These are phyloP conservation scores for Tenebrosternarchus preto DNA, from an alignment of 2,113 vertebrate genomes.

Conservation along the genomic window DNA sequence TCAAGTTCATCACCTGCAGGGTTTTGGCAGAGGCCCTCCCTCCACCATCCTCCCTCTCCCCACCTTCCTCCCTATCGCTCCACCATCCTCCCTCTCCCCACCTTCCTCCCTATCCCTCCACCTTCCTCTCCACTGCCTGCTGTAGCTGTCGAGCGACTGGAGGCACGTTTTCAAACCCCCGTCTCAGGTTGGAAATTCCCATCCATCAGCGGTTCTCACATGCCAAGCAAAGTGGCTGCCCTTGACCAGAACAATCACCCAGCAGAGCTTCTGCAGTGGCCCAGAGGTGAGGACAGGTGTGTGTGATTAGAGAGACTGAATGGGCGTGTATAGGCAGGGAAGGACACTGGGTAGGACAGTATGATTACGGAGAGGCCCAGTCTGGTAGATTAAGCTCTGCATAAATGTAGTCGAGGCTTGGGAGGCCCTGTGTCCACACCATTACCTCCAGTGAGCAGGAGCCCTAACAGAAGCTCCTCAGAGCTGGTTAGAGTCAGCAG, in stretches of 20 bases:
- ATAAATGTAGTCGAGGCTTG: constrained; percentile 15
- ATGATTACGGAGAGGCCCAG: not conserved
- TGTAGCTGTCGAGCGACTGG: not conserved
- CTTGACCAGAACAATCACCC: not conserved
- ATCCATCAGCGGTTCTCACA: not conserved
- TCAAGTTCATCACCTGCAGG: not conserved
- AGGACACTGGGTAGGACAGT: not conserved
- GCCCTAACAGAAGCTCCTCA: not conserved
- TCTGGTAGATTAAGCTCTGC: not conserved
- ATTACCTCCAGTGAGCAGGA: not conserved
- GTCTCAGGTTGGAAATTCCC: not conserved
- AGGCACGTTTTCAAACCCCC: not conserved
- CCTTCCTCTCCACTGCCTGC: not conserved
- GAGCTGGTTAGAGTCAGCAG: not conserved
- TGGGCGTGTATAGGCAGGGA: too few species aligned
- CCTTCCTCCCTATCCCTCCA: too few species aligned
- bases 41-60: too few species aligned
- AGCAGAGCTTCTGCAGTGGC: too few species aligned
- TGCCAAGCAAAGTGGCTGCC: not conserved
- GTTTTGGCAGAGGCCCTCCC: constrained; percentile 15
- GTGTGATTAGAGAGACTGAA: constrained; percentile 19
- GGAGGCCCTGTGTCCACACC: not conserved
- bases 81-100: too few species aligned
- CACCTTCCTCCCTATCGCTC: too few species aligned
- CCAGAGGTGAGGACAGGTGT: not conserved